Evolutionary conservation across 1,140 invertebrate species (phyloP), one percentile per base, ranked within the genome.

Genomic region (Drosophila virilis): DNA sequence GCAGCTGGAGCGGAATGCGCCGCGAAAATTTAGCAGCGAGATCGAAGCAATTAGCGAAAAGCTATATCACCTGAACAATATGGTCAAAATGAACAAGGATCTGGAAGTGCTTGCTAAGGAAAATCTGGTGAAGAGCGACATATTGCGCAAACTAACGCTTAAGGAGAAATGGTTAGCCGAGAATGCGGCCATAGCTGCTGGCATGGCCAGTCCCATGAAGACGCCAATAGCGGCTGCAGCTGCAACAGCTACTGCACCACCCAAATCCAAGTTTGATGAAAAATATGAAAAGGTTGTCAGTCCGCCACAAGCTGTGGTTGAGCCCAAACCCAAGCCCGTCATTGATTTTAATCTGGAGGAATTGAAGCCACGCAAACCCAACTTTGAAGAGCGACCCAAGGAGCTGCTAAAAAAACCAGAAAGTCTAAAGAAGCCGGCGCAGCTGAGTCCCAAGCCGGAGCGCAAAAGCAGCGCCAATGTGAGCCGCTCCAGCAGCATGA

Each of bases 81-180:
- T 92, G 72, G 74, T 92, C 0, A 92, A 92, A 69, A 91, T 92
- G 85, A 91, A 86, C 62, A 92, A 92, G 10, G 91, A 92, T 62
- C 42, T 92, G 5, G 91, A 92, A 40, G 77, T 82, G 13, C 55
- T 92, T 55, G 88, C 91, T 54, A 92, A 92, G 58, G 92, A 92
- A 60, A 92, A 92, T 73, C 58, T 92, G 8, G 91, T 92, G 3
- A 92, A 91, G 51, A 91, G 90, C 64, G 92, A 92, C 40, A 92
- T 92, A 9, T 68, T 92, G n/a, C 83, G 83, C 17, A 92, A 92
- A 66, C 57, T 92, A 1, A 91, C 83, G 4, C 74, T 92, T 8
- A 92, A 92, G 59, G 91, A 92, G 28, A 91, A 92, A 68, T 92
- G 92, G 92, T 37, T 92, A 13, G 85, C 83, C 3, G 91, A 92